Percentiles rank a stretch among this genome's conserved stretches.
Conservation (phyloP, 2,113 vertebrate species). For the Dryoscopus gambensis region DNA sequence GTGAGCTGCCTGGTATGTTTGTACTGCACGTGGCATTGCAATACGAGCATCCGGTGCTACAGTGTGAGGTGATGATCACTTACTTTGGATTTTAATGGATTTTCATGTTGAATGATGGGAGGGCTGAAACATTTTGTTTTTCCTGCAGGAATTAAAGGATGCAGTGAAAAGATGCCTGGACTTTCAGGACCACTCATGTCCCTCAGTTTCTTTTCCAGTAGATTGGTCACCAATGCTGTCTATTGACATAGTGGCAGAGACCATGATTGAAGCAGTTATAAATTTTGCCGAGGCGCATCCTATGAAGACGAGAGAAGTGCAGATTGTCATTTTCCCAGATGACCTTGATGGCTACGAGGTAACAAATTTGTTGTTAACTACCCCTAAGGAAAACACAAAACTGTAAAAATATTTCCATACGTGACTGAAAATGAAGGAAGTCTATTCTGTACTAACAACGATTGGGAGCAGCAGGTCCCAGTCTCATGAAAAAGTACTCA, state of each 20-base stretch:
- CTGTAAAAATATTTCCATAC: background rate
- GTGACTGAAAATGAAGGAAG: background rate
- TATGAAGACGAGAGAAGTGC: constrained; percentile 28
- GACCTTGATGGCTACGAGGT: constrained; percentile 61
- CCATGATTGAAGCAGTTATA: constrained; percentile 68
- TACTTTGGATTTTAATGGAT: background rate
- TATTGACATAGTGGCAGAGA: constrained; percentile 6
- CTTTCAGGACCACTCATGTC: accelerated
- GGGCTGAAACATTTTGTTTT: background rate
- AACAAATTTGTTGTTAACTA: constrained; percentile 13
- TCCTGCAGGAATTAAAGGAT: constrained; percentile 57
- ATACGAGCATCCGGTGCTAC: accelerated
- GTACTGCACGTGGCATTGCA: constrained; percentile 69
- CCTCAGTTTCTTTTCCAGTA: constrained; percentile 82
- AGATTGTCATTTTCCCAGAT: constrained; percentile 73
- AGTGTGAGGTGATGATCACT: background rate
- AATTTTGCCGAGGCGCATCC: background rate
- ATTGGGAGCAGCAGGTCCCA: background rate
- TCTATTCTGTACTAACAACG: background rate
- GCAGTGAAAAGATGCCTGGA: constrained; percentile 57
- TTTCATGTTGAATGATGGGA: background rate
- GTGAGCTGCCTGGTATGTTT: background rate
- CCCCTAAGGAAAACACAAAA: background rate
- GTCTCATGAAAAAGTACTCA: background rate
- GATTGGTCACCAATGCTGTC: constrained; percentile 17